Percentiles rank a stretch among this genome's conserved stretches.
Conservation (phyloP, 1,140 invertebrate genomes). For the Drosophila kohkoa region DNA sequence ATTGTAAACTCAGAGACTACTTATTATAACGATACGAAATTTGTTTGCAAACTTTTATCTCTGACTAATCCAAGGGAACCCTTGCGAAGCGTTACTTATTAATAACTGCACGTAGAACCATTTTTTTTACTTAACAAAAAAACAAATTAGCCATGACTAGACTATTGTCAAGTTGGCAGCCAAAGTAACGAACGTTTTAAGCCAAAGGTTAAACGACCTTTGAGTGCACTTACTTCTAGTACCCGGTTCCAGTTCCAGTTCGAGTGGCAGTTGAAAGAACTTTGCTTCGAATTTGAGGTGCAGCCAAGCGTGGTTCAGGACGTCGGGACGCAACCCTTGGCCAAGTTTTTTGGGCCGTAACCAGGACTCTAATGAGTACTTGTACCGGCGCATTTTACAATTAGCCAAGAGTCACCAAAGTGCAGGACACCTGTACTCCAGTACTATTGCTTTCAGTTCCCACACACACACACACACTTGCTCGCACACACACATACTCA, state of each 20-base stretch:
- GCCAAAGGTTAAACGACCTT: conserved; percentile 28
- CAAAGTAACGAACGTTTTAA: background rate
- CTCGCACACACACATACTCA: conserved; percentile 21
- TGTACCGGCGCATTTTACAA: conserved; percentile 47
- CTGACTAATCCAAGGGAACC: no score
- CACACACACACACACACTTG: conserved; percentile 10
- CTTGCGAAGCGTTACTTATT: no score
- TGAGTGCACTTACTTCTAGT: conserved; percentile 34
- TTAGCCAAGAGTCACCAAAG: conserved; percentile 55
- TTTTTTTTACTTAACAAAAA: background rate
- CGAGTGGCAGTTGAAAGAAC: background rate
- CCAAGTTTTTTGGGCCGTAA: conserved; percentile 46
- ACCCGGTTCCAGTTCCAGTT: background rate
- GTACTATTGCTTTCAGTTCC: background rate
- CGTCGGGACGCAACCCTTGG: conserved; percentile 16
- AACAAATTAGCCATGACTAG: background rate
- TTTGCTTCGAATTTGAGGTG: conserved; percentile 22
- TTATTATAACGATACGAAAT: no score
- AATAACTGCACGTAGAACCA: no score
- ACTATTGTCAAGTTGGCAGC: conserved; percentile 14
- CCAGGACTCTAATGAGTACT: conserved; percentile 50
- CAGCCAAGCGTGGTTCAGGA: conserved; percentile 13
- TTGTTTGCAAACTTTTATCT: no score
- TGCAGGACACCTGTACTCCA: conserved; percentile 49
- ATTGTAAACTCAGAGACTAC: no score